Base-by-base conservation (phyloP, 2,797 vertebrate species). In the Sitta carolinensis region DNA sequence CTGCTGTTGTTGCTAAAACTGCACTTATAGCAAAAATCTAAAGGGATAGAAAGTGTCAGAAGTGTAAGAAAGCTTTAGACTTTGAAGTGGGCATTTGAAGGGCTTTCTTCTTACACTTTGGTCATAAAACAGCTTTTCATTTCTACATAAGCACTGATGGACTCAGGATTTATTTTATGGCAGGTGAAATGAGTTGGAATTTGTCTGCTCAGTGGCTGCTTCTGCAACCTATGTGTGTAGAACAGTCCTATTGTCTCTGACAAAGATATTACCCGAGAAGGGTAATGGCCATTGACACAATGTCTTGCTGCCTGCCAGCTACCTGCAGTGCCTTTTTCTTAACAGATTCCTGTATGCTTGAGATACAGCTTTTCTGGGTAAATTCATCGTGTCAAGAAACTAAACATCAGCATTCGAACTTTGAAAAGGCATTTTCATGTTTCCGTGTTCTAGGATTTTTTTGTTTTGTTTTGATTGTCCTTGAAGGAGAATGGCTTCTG, bases 1-100 rank as follows among this genome's bases (percentile, higher is more conserved):
- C 87, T 94, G 43, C 89, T 66, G 70, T 79, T 92, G 73, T 72
- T 91, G 57, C 64, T 94, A 68, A 93, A 94, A 87, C 34, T 52
- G 64, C 61, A 38, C 21, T 63, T 9, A 4, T 1, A 87, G 85
- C 29, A 50, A 67, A 91, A 87, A 81, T 11, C 47, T 72, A 58
- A 83, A 61, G 38, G 22, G 23, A 64, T 50, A 86, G 62, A 34
- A 75, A 76, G 34, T 74, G 42, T 32, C 32, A 68, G 72, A 87
- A 74, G n/a, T 2, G 0, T 72, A 68, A 89, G 73, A 74, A 92
- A 70, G 17, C 62, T 51, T 55, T 58, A 36, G 54, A 36, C 42
- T 50, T 75, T 32, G 11, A 85, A 91, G 61, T 59, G 59, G 54
- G 13, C 30, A 20, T 80, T 91, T 95, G 76, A 89, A 93, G 64